Evolutionary conservation across 2,797 vertebrate species (phyloP).

Genomic region (Clangula hyemalis): DNA sequence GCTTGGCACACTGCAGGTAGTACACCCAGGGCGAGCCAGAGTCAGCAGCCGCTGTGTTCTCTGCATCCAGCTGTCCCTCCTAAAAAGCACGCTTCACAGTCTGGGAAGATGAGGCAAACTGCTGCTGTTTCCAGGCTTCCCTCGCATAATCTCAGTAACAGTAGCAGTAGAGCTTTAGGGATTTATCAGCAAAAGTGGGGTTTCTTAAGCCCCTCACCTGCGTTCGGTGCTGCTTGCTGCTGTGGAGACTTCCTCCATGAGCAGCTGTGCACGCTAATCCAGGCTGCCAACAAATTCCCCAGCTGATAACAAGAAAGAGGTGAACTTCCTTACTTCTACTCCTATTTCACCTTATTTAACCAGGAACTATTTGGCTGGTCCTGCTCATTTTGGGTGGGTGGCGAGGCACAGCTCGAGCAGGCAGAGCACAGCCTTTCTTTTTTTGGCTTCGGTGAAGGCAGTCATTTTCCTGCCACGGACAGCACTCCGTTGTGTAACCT

Average conservation of each 20-base stretch:
- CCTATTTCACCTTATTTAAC: no score
- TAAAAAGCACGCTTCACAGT: neutral
- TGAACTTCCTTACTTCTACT: neutral
- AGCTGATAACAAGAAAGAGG: neutral
- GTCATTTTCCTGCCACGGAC: neutral
- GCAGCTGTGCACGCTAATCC: neutral
- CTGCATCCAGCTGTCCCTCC: neutral
- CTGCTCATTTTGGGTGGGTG: neutral
- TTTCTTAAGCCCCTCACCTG: neutral
- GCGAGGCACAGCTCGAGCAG: fast-evolving
- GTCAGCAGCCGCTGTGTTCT: no score
- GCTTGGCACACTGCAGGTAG: neutral
- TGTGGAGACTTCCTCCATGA: neutral
- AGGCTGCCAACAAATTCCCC: neutral
- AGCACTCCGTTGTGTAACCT: neutral
- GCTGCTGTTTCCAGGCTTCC: neutral
- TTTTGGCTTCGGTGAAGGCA: fast-evolving
- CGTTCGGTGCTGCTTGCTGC: neutral
- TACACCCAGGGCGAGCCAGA: neutral
- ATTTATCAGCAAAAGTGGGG: neutral
- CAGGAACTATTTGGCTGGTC: neutral
- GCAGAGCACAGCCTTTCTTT: neutral
- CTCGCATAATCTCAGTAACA: no score
- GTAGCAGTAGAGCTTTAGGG: neutral
- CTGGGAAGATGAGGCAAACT: neutral